phyloP scores from a whole-genome alignment of 2,797 vertebrate species.

The Pangasius larnaudii region DNA sequence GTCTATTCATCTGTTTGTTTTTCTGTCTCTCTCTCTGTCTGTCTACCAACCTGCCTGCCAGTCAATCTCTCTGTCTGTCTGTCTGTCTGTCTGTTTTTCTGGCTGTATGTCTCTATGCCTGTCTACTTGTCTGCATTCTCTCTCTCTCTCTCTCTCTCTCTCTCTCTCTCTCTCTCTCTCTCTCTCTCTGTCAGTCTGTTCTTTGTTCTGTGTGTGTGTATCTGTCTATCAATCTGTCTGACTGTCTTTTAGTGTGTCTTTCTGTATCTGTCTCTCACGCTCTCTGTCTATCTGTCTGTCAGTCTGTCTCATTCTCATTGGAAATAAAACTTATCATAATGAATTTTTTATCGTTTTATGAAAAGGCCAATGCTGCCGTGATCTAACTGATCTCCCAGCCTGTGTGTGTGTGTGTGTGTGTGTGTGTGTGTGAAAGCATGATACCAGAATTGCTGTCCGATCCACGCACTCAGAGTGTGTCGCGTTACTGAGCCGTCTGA shows the following conservation, averaged over 20 bases:
- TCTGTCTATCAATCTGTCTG: not conserved
- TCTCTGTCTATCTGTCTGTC: not conserved
- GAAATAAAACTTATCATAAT: not conserved
- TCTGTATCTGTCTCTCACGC: too few species aligned
- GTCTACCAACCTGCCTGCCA: not conserved
- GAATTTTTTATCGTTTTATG: not conserved
- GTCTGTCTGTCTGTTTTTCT: not conserved
- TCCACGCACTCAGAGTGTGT: not conserved
- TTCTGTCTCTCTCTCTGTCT: not conserved
- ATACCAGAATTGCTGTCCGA: conserved; percentile 20
- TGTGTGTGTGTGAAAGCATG: not conserved
- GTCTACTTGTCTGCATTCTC: not conserved
- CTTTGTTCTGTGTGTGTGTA: not conserved
- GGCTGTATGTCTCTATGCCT: not conserved
- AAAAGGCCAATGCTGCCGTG: not conserved
- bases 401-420: conserved; percentile 2
- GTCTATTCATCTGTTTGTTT: too few species aligned
- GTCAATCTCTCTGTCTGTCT: not conserved
- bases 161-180: too few species aligned
- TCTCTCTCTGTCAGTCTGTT: not conserved
- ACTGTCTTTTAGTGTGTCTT: not conserved
- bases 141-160: not conserved
- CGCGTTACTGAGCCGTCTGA: conserved; percentile 4
- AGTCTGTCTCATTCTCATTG: not conserved
- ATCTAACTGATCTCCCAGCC: not conserved